Evolutionary conservation across 2,888 invertebrate species (phyloP), one percentile per base, ranked within the genome.

Genomic region (Teleogryllus oceanicus): DNA sequence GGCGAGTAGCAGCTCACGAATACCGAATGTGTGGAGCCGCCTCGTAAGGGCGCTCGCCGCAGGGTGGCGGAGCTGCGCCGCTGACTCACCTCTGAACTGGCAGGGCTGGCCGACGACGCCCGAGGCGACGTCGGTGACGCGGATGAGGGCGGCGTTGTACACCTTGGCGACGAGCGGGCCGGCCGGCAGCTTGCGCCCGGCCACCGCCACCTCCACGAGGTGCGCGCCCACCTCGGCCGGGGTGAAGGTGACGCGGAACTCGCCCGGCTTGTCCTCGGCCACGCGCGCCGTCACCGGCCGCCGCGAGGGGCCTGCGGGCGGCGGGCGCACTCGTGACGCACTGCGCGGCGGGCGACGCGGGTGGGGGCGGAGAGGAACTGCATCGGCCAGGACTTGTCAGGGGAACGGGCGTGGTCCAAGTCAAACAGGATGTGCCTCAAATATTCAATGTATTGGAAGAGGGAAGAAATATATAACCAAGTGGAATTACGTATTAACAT

Each of bases 31-130:
- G 21, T 21, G 21, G 21, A 21, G 1, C 21, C 21, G 21, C 21
- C 21, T 21, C 1, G 21, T 1, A 37, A 37, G 24, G 24, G 24
- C 24, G 2, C 24, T 37, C 4, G 24, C 24, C 24, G 24, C 0
- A 37, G 24, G 24, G 24, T 4, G 2, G 24, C 2, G 21, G 21
- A 21, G 21, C 21, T 21, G 21, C 21, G 21, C 21, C 21, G 21
- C 21, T 5, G 1, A 37, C 86, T 85, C 89, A 97, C 97, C 96
- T 92, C 94, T 92, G 88, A 99, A 99, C 88, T 98, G 97, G 86
- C 97, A 96, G 82, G 97, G 96, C 88, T 98, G 96, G 80, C 98
- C 98, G 74, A 98, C 96, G 82, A 96, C 93, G 81, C 97, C 98
- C 85, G 94, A 96, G 84, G 96, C 94, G 51, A 98, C 94, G 87